phyloP scores from a whole-genome alignment of 2,797 vertebrate genomes.

The Clarias laeviceps region DNA sequence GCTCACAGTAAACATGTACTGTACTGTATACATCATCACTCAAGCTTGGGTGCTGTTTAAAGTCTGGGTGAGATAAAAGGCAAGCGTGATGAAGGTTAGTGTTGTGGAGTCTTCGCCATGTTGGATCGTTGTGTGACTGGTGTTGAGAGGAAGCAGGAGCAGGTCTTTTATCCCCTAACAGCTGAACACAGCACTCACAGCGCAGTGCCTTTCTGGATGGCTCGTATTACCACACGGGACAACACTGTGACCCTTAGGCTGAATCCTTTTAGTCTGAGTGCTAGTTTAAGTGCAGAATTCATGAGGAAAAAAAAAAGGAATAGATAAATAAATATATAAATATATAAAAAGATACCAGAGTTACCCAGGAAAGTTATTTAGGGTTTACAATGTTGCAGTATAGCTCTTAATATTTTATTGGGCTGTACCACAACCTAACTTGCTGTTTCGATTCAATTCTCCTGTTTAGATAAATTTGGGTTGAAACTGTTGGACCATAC shows the following conservation, averaged over 20 bases:
- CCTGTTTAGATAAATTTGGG: background rate
- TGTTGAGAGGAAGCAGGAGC: background rate
- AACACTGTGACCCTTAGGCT: background rate
- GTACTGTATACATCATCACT: background rate
- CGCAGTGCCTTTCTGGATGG: background rate
- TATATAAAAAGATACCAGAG: background rate
- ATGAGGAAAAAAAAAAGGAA: background rate
- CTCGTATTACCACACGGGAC: background rate
- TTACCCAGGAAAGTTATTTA: background rate
- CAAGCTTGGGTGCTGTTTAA: no score
- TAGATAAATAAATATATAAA: background rate
- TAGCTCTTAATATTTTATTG: background rate
- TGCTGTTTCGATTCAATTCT: background rate
- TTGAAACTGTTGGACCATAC: background rate
- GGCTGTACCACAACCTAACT: background rate
- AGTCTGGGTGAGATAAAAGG: background rate
- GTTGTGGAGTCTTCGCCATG: background rate
- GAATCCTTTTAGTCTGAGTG: no score
- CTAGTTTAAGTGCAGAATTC: background rate
- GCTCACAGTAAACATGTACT: background rate
- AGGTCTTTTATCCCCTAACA: constrained; percentile 1
- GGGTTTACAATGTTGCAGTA: background rate
- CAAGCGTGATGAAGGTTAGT: no score
- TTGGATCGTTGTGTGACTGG: background rate
- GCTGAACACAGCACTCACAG: background rate